phyloP scores from a whole-genome alignment of 2,888 invertebrate genomes.

The Meteorus cinctellus region DNA sequence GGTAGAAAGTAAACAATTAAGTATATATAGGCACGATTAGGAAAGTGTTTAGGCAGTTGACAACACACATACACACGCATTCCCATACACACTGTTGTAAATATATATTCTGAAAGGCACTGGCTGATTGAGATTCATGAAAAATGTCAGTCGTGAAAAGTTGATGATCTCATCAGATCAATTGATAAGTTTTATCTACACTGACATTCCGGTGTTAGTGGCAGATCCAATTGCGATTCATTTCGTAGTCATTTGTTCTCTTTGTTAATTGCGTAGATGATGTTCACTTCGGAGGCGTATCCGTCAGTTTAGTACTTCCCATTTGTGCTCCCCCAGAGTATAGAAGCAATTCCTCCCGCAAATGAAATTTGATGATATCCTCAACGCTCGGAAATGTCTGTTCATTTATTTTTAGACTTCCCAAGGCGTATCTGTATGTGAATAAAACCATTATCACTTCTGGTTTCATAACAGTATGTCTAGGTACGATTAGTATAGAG shows the following conservation, averaged over 20 bases:
- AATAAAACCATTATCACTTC: not conserved
- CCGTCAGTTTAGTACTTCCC: slow-evolving; percentile 66
- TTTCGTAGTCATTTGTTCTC: not conserved
- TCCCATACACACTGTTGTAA: not conserved
- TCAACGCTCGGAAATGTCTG: slow-evolving; percentile 68
- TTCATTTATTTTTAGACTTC: slow-evolving; percentile 70
- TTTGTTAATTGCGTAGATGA: not conserved
- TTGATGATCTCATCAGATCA: not conserved
- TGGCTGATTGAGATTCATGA: not conserved
- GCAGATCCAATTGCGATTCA: not conserved
- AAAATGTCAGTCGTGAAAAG: slow-evolving; percentile 16
- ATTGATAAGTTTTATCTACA: slow-evolving; percentile 6
- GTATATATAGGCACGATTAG: slow-evolving; percentile 10
- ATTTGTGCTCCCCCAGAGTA: slow-evolving; percentile 64
- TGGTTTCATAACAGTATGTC: not conserved
- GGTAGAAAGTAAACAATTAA: not conserved
- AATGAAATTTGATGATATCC: slow-evolving; percentile 68
- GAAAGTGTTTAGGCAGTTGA: not conserved
- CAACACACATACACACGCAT: not conserved
- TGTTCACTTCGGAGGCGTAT: slow-evolving; percentile 65
- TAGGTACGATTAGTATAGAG: no score
- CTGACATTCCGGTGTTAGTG: not conserved
- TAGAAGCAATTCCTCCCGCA: slow-evolving; percentile 66
- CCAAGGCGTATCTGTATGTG: slow-evolving; percentile 68
- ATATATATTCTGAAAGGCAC: not conserved